A percentile compares a stretch with the other conserved stretches of the same genome.
phyloP scores from a whole-genome alignment of 1,140 invertebrate genomes.

The Xylocopa sonorina region DNA sequence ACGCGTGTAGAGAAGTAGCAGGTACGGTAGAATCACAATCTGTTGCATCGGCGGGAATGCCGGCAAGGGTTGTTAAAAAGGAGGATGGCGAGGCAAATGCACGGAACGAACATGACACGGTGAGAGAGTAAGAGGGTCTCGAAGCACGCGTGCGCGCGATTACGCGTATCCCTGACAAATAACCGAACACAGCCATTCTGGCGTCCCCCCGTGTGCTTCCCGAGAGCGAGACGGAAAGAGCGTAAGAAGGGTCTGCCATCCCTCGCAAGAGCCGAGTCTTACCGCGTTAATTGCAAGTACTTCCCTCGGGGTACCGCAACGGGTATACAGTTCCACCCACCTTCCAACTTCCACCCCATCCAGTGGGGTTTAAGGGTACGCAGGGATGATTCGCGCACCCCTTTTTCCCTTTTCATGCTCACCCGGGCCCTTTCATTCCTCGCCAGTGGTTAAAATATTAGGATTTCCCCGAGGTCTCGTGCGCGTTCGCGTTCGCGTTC shows the following conservation, averaged over 20 bases:
- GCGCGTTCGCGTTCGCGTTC: slow-evolving; percentile 6
- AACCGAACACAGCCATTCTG: slow-evolving; percentile 43
- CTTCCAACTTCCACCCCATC: slow-evolving; percentile 41
- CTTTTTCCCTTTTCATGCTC: slow-evolving; percentile 70
- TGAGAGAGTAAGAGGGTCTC: no score
- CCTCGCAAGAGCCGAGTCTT: slow-evolving; percentile 64
- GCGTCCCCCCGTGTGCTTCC: slow-evolving; percentile 25
- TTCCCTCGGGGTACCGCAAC: slow-evolving; percentile 70
- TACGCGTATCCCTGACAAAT: slow-evolving; percentile 55
- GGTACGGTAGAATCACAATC: no score
- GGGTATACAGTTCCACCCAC: slow-evolving; percentile 50
- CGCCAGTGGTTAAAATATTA: slow-evolving; percentile 72
- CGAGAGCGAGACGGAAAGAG: background rate
- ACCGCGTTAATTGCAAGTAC: slow-evolving; percentile 74
- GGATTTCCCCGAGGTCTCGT: slow-evolving; percentile 64
- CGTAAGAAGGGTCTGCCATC: slow-evolving; percentile 49
- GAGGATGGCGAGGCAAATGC: no score
- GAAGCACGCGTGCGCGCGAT: no score
- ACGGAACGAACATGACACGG: no score
- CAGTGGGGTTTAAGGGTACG: slow-evolving; percentile 60
- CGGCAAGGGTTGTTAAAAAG: no score
- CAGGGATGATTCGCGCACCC: slow-evolving; percentile 62
- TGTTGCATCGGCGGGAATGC: no score
- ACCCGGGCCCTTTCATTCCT: slow-evolving; percentile 67
- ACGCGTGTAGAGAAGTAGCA: no score